Percentiles rank a stretch among this genome's conserved stretches.
phyloP scores from a whole-genome alignment of 2,797 vertebrate species.

The Prionace glauca region DNA sequence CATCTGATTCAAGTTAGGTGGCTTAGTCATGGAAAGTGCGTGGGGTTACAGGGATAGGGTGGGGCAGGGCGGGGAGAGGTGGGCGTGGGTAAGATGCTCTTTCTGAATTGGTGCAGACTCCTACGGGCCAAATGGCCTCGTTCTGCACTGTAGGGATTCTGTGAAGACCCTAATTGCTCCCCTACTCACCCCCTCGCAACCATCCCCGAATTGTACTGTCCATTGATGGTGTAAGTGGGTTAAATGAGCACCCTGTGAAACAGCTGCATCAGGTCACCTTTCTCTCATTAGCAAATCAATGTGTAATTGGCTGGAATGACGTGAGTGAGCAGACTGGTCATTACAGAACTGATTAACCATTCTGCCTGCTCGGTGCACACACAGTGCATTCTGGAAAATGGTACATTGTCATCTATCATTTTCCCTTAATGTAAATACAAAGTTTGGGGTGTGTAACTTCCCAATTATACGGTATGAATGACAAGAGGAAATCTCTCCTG shows the following conservation, averaged over 20 bases:
- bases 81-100: too few relatives aligned
- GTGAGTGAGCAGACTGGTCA: neutral
- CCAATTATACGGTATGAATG: neutral
- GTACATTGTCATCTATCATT: neutral
- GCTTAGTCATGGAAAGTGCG: too few relatives aligned
- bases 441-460: neutral
- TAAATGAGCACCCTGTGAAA: neutral
- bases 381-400: neutral
- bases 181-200: neutral
- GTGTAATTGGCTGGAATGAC: conserved; percentile 11
- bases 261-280: conserved; percentile 4
- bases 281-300: neutral
- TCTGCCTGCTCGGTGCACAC: neutral
- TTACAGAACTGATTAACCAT: neutral
- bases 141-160: too few relatives aligned
- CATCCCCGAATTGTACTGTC: neutral
- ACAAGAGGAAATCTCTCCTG: neutral
- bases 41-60: too few relatives aligned
- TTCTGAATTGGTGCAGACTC: too few relatives aligned
- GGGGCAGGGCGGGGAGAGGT: too few relatives aligned
- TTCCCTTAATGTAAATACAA: neutral
- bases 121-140: too few relatives aligned
- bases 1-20: too few relatives aligned
- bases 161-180: neutral
- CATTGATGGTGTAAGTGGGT: neutral